Evolutionary conservation across 2,888 invertebrate genomes (phyloP).

Genomic region (Drosophila longiperda): DNA sequence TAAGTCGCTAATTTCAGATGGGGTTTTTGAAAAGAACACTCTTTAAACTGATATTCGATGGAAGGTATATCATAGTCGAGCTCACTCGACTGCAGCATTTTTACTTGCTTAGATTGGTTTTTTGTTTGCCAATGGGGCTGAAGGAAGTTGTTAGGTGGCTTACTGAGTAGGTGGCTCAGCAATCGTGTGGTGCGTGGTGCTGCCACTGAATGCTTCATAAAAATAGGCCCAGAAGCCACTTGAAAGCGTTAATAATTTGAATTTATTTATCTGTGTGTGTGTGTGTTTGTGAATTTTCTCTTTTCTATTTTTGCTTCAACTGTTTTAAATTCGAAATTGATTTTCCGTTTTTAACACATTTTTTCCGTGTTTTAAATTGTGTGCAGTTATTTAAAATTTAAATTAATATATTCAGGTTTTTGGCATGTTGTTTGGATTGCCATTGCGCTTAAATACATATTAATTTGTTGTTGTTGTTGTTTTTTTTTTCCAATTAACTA

Average conservation of each 20-base stretch:
- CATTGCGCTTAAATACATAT: conserved; percentile 7
- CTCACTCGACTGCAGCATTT: neutral
- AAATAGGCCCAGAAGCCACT: conserved; percentile 50
- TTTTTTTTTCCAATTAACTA: neutral
- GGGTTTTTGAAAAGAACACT: neutral
- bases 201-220: conserved; percentile 49
- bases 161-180: neutral
- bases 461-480: neutral
- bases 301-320: conserved; percentile 8
- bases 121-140: neutral
- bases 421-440: conserved; percentile 18
- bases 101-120: neutral
- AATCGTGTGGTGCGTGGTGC: conserved; percentile 36
- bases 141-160: neutral
- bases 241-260: conserved; percentile 51
- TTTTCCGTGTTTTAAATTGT: conserved; percentile 8
- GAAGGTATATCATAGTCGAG: neutral
- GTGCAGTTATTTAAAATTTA: conserved; percentile 36
- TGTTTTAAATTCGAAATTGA: conserved; percentile 60
- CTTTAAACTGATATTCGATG: neutral
- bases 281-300: neutral
- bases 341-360: conserved; percentile 34
- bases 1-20: neutral
- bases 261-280: conserved; percentile 25
- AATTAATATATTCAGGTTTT: conserved; percentile 38